Evolutionary conservation across 2,888 invertebrate species (phyloP).

Genomic region (Dasysyrphus tricinctus): DNA sequence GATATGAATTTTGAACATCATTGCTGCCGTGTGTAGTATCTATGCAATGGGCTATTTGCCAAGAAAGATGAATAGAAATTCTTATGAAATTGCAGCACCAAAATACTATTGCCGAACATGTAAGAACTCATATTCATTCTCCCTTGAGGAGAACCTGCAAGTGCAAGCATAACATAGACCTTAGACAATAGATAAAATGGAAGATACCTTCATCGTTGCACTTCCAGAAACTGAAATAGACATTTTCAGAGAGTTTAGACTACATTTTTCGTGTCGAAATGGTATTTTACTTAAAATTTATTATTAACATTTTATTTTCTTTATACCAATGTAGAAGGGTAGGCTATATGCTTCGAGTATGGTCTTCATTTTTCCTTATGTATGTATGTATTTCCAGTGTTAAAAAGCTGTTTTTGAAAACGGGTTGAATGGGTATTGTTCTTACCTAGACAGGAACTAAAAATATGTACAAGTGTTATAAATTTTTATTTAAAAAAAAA

Average conservation of each 20-base stretch:
- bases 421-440: too few species aligned
- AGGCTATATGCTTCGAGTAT: too few species aligned
- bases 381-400: too few species aligned
- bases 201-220: background rate
- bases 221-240: constrained; percentile 20
- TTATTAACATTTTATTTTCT: constrained; percentile 12
- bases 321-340: background rate
- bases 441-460: too few species aligned
- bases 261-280: constrained; percentile 24
- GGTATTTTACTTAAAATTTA: constrained; percentile 23
- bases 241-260: constrained; percentile 9
- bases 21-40: background rate
- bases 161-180: background rate
- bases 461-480: too few species aligned
- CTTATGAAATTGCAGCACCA: constrained; percentile 27
- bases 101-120: constrained; percentile 4
- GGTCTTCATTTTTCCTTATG: too few species aligned
- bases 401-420: too few species aligned
- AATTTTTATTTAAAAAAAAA: too few species aligned
- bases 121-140: constrained; percentile 8
- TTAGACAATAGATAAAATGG: background rate
- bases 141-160: background rate
- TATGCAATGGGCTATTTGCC: constrained; percentile 20
- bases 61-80: constrained; percentile 29
- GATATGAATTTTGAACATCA: constrained; percentile 5